Conservation (phyloP, 2,888 invertebrate species). For the Mactromeris polynyma region DNA sequence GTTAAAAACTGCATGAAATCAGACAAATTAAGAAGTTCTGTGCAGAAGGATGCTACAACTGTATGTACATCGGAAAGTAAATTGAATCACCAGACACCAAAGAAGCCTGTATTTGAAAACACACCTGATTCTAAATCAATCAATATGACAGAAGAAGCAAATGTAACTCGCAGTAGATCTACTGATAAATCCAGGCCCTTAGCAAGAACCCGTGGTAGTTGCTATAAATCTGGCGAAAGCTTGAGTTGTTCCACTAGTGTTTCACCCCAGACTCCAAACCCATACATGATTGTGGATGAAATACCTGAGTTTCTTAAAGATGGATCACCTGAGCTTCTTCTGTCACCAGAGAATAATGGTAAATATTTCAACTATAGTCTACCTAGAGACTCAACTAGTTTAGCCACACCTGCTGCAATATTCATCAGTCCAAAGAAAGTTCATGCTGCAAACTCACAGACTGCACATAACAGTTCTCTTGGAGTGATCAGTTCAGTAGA, state of each 20-base stretch:
- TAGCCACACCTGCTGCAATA: constrained; percentile 15
- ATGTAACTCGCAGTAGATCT: neutral
- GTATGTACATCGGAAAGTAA: neutral
- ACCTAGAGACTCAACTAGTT: neutral
- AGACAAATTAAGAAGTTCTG: neutral
- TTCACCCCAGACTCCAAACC: neutral
- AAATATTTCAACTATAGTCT: neutral
- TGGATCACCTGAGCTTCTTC: constrained; percentile 32
- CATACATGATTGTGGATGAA: constrained; percentile 46
- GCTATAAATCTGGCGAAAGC: neutral
- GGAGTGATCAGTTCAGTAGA: constrained; percentile 6
- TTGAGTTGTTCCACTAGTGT: neutral
- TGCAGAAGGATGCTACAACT: neutral
- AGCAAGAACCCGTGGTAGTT: neutral
- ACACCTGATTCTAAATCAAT: neutral
- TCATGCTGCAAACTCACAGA: neutral
- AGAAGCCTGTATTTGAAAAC: neutral
- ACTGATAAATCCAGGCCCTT: neutral
- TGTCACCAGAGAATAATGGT: neutral
- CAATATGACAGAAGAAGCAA: neutral
- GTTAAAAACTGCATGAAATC: neutral
- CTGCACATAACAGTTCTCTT: neutral
- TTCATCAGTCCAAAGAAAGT: neutral
- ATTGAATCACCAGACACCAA: neutral
- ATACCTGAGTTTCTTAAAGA: constrained; percentile 39